Percentiles rank a stretch among this genome's conserved stretches.
Evolutionary conservation across 2,113 vertebrate genomes (phyloP).

Genomic region (Eulacestoma nigropectus): DNA sequence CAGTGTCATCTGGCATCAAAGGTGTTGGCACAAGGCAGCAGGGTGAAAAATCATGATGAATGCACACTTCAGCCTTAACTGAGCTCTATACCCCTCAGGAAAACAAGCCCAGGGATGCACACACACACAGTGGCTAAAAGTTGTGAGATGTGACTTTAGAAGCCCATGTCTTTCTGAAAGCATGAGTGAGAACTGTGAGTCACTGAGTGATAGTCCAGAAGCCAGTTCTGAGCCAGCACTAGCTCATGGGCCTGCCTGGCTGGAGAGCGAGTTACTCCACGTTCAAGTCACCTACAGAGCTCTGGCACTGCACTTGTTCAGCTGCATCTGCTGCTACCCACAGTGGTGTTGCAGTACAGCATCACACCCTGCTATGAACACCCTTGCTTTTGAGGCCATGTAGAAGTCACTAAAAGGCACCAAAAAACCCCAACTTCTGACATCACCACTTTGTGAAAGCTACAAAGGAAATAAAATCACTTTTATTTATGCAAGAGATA

Average conservation of each 20-base stretch:
- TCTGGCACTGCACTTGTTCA: not conserved
- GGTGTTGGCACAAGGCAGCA: not conserved
- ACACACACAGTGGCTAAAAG: not conserved
- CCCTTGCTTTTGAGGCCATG: rapidly evolving
- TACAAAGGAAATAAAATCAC: not conserved
- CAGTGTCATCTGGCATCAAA: not conserved
- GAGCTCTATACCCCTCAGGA: not conserved
- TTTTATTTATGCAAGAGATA: not conserved
- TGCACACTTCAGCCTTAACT: not conserved
- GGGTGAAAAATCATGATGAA: not conserved
- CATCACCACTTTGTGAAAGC: not conserved
- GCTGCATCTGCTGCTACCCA: not conserved
- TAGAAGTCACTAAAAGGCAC: not conserved
- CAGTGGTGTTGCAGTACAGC: not conserved
- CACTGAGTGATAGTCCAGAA: not conserved
- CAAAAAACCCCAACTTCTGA: not conserved
- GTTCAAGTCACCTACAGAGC: not conserved
- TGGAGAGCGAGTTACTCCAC: not conserved
- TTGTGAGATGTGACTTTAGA: not conserved
- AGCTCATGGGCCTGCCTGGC: not conserved
- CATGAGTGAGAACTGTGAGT: not conserved
- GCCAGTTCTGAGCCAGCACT: not conserved
- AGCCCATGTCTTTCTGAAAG: rapidly evolving
- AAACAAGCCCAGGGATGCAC: not conserved
- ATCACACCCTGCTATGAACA: not conserved